Evolutionary conservation across 2,888 invertebrate genomes (phyloP).

Genomic region (Lasioglossum villosulum): DNA sequence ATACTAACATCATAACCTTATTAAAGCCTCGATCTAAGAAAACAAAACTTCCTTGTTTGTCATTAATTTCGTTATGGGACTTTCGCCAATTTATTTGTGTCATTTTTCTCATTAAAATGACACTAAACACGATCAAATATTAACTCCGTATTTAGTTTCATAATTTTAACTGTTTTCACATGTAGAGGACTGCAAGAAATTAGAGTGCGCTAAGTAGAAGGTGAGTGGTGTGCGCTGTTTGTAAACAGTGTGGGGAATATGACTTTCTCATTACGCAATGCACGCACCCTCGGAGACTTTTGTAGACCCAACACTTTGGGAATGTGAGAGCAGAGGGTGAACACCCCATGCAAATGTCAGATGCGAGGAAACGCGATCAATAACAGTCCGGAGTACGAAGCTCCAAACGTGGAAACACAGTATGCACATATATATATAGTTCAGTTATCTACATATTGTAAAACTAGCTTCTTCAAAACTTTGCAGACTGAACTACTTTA

Average conservation of each 20-base stretch:
- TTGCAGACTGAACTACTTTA: no score
- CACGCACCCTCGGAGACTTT: constrained; percentile 36
- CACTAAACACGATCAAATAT: no score
- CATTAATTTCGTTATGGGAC: no score
- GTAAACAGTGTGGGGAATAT: constrained; percentile 42
- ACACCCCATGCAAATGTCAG: constrained; percentile 22
- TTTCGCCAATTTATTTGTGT: not conserved
- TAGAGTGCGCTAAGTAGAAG: not conserved
- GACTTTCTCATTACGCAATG: constrained; percentile 32
- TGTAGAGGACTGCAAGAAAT: not conserved
- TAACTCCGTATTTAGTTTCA: no score
- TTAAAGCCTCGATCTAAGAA: no score
- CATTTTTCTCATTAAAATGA: no score
- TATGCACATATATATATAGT: no score
- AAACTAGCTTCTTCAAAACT: no score
- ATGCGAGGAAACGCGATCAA: constrained; percentile 46
- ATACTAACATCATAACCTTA: not conserved
- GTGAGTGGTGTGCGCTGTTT: constrained; percentile 19
- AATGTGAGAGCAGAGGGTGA: constrained; percentile 11
- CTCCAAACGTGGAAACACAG: not conserved
- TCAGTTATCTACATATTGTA: no score
- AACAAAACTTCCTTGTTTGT: no score
- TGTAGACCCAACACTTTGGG: constrained; percentile 18
- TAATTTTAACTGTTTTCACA: no score
- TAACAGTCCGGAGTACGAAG: constrained; percentile 7